Evolutionary conservation across 2,797 vertebrate species (phyloP), one percentile per base, ranked within the genome.

Genomic region (Diglossa cyanea): DNA sequence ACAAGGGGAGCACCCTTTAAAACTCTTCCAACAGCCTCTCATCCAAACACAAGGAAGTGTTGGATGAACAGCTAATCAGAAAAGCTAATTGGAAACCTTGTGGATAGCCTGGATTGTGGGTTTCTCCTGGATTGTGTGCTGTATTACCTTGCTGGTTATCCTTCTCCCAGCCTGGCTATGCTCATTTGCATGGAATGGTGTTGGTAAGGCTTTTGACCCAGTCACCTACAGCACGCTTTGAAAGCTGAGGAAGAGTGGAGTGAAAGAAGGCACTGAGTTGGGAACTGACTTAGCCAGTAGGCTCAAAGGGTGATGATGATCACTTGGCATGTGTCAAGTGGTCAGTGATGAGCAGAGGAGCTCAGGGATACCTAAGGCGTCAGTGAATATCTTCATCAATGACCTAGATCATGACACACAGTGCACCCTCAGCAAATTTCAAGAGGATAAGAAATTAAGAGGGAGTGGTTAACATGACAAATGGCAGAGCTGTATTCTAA

Each of bases 401-500:
- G 83, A 93, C 90, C 90, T 90, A 93, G 80, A 88, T 93, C 70
- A 68, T 92, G 90, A 86, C 83, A 88, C 57, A 84, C 53, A 53
- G 42, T 75, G 83, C 86, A 75, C 20, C 66, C 39, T 95, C 86
- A 94, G 96, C 95, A 93, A 61, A 80, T 93, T 61, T 75, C 17
- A 75, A 55, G 53, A 57, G 42, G 33, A 39, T 57, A 40, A 28
- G 81, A 81, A 83, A 72, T 78, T 67, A 72, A 61, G n/a, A 70
- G 37, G 95, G 95, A 84, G 96, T 94, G 88, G 86, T 81, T 95
- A 75, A 92, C 12, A 7, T 78, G 65, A 72, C 23, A 73, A 91
- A 66, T 78, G 44, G n/a, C 66, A 94, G 66, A 81, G 66, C 35
- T 75, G 1, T 86, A 55, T 94, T 86, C 42, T 35, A 47, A 42